Conservation (phyloP, 2,797 vertebrate genomes). For the Oryzias sinensis region DNA sequence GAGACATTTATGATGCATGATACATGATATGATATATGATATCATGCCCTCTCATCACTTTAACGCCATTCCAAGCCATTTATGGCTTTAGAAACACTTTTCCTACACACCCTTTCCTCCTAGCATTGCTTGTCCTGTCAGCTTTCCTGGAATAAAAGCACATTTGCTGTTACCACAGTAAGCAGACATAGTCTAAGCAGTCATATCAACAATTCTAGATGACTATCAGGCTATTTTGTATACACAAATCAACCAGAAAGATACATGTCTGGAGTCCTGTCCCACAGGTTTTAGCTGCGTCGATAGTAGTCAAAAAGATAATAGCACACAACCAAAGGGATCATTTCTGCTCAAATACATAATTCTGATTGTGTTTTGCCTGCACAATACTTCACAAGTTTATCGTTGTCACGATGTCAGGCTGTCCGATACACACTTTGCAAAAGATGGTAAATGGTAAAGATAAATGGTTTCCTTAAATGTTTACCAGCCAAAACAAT, state of each 20-base stretch:
- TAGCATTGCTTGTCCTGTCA: slow-evolving; percentile 9
- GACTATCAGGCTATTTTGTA: slow-evolving; percentile 1
- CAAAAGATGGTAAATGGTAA: no score
- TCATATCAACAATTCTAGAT: not conserved
- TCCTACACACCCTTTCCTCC: slow-evolving; percentile 43
- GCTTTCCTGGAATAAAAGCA: slow-evolving; percentile 8
- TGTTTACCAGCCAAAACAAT: no score
- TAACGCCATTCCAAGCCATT: slow-evolving; percentile 29
- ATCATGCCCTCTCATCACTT: slow-evolving; percentile 42
- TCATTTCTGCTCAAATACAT: slow-evolving; percentile 55
- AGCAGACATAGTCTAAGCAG: not conserved
- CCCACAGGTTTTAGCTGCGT: slow-evolving; percentile 38
- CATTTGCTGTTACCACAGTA: slow-evolving; percentile 5
- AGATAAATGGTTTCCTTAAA: no score
- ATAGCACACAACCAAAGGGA: slow-evolving; percentile 45
- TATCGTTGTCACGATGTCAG: no score
- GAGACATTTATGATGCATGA: slow-evolving; percentile 48
- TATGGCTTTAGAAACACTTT: slow-evolving; percentile 47
- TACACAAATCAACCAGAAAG: slow-evolving; percentile 2
- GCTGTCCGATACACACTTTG: no score
- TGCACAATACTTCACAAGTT: no score
- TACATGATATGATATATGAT: slow-evolving; percentile 31
- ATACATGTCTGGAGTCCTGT: slow-evolving; percentile 24
- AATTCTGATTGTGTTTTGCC: slow-evolving; percentile 27
- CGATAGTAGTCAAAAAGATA: slow-evolving; percentile 61